phyloP scores from a whole-genome alignment of 2,797 vertebrate genomes.

The Rhabdomys pumilio region DNA sequence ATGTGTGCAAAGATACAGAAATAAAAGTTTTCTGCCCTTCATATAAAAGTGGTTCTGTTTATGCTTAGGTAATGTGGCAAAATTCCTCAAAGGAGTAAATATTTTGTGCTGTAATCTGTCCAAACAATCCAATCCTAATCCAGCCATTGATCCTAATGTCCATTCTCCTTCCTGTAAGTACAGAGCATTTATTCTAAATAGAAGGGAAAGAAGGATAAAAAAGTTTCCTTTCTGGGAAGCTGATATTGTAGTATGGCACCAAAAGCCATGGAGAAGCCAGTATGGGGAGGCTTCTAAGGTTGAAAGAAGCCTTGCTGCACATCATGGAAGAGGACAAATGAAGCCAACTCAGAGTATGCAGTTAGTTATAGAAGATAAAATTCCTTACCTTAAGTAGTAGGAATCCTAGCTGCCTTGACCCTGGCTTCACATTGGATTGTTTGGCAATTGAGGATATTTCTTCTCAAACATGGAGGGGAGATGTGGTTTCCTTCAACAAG shows the following conservation, averaged over 20 bases:
- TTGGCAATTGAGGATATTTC: not conserved
- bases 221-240: not conserved
- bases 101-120: not conserved
- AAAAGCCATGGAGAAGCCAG: not conserved
- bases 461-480: not conserved
- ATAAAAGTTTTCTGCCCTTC: not conserved
- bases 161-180: not conserved
- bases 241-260: not conserved
- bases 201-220: not conserved
- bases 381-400: constrained; percentile 33
- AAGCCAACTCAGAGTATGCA: not conserved
- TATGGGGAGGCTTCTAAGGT: not conserved
- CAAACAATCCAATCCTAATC: not conserved
- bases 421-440: not conserved
- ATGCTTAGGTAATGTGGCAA: not conserved
- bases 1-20: not conserved
- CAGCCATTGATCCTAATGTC: not conserved
- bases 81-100: not conserved
- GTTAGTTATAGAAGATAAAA: not conserved
- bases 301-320: not conserved
- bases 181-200: not conserved
- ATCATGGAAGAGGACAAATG: not conserved
- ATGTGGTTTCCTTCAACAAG: not conserved
- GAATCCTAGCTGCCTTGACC: not conserved
- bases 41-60: not conserved